Conservation (phyloP, 2,797 vertebrate species). For the Cephalopachus bancanus region DNA sequence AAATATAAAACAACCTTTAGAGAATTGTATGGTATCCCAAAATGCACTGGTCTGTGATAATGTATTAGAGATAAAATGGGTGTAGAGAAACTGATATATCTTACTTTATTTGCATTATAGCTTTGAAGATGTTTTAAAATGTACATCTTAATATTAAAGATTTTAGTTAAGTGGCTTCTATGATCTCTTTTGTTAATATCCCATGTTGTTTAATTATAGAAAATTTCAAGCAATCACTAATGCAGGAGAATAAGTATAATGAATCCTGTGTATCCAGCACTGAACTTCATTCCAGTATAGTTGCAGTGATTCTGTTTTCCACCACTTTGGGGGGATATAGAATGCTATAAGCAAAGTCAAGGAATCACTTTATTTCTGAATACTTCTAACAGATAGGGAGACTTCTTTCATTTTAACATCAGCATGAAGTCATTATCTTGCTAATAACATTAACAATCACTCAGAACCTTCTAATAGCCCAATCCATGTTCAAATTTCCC, state of each 20-base stretch:
- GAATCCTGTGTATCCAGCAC: neutral
- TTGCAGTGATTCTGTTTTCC: neutral
- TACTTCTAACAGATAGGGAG: neutral
- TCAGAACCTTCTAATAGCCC: neutral
- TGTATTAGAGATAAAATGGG: neutral
- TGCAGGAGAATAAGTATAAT: neutral
- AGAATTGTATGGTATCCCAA: neutral
- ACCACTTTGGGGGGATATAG: neutral
- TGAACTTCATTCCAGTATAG: neutral
- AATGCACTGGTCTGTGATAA: neutral
- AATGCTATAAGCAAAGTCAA: constrained; percentile 21
- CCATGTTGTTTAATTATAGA: neutral
- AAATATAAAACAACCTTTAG: neutral
- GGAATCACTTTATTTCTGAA: neutral
- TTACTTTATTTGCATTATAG: neutral
- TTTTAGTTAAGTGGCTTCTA: constrained; percentile 33
- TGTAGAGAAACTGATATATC: neutral
- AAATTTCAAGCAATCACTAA: constrained; percentile 35
- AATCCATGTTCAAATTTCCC: neutral
- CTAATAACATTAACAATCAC: neutral
- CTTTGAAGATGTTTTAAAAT: constrained; percentile 42
- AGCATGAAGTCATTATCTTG: neutral
- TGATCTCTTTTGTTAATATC: neutral
- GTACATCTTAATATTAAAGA: neutral
- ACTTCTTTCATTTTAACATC: neutral